Percentiles rank a stretch among this genome's conserved stretches.
Conservation (phyloP, 1,140 invertebrate genomes). For the Mactra quadrangularis region DNA sequence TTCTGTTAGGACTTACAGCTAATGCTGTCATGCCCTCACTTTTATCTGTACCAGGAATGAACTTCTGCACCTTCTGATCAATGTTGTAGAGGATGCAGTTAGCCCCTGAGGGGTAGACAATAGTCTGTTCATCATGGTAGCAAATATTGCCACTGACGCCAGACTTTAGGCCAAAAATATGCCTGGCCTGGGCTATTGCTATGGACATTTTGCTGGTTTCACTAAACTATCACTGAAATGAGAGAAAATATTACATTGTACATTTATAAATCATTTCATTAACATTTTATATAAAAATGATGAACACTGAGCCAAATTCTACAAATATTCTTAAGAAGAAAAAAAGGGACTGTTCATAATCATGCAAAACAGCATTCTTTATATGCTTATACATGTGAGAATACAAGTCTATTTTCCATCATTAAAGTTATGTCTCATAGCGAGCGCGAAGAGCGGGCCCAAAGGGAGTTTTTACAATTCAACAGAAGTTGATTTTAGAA, state of each 20-base stretch:
- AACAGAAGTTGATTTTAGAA: too few species aligned
- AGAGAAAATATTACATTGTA: not conserved
- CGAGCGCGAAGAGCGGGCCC: too few species aligned
- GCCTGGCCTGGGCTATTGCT: constrained; percentile 80
- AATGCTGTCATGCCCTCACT: constrained; percentile 82
- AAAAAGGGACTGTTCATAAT: too few species aligned
- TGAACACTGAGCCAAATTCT: too few species aligned
- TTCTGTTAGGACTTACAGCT: constrained; percentile 83
- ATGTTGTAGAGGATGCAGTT: constrained; percentile 84
- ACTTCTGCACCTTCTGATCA: constrained; percentile 84
- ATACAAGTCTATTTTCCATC: too few species aligned
- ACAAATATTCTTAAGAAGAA: too few species aligned
- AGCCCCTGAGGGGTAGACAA: constrained; percentile 83
- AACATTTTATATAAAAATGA: too few species aligned
- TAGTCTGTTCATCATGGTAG: constrained; percentile 84
- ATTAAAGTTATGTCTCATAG: too few species aligned
- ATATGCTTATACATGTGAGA: too few species aligned
- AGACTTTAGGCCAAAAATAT: constrained; percentile 83
- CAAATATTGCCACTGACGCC: constrained; percentile 81
- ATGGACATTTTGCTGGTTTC: constrained; percentile 78
- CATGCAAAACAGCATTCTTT: too few species aligned
- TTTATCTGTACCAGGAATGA: constrained; percentile 83
- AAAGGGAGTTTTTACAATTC: too few species aligned
- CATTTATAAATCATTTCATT: not conserved
- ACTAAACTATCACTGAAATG: constrained; percentile 1